Evolutionary conservation across 2,888 invertebrate species (phyloP).

Genomic region (Tachystola acroxantha): DNA sequence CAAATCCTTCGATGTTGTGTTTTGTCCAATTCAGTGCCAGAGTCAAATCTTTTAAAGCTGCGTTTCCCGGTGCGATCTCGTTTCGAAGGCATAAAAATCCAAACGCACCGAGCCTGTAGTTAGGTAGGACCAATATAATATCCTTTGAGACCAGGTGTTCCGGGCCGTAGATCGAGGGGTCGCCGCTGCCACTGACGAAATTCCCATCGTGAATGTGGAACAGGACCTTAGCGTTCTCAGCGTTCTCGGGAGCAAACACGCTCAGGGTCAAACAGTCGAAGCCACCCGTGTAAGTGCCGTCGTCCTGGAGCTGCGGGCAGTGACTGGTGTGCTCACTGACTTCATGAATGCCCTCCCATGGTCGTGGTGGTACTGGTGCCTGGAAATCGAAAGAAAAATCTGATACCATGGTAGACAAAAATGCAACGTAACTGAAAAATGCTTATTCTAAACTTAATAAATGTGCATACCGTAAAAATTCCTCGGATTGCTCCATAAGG

Average conservation of each 20-base stretch:
- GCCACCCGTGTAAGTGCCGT: constrained; percentile 28
- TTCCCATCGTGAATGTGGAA: constrained; percentile 62
- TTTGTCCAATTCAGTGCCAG: constrained; percentile 53
- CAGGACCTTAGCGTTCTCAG: constrained; percentile 37
- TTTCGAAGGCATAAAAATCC: constrained; percentile 59
- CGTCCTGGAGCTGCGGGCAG: constrained; percentile 44
- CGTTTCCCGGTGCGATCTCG: constrained; percentile 53
- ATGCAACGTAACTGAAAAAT: no score
- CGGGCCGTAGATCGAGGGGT: constrained; percentile 52
- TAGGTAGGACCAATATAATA: constrained; percentile 52
- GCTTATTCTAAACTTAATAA: not conserved
- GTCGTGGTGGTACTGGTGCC: constrained; percentile 31
- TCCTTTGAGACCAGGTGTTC: constrained; percentile 42
- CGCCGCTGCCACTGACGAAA: constrained; percentile 45
- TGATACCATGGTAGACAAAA: not conserved
- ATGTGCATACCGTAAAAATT: constrained; percentile 36
- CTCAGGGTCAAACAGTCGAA: constrained; percentile 56
- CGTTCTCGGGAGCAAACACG: constrained; percentile 39
- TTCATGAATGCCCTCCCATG: constrained; percentile 27
- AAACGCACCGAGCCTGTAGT: constrained; percentile 57
- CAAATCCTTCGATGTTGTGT: constrained; percentile 48
- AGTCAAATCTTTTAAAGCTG: constrained; percentile 55
- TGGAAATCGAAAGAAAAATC: constrained; percentile 25
- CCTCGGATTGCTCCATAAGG: constrained; percentile 42
- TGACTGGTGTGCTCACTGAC: constrained; percentile 29